phyloP scores from a whole-genome alignment of 2,113 vertebrate genomes.

The Chionodraco myersi region DNA sequence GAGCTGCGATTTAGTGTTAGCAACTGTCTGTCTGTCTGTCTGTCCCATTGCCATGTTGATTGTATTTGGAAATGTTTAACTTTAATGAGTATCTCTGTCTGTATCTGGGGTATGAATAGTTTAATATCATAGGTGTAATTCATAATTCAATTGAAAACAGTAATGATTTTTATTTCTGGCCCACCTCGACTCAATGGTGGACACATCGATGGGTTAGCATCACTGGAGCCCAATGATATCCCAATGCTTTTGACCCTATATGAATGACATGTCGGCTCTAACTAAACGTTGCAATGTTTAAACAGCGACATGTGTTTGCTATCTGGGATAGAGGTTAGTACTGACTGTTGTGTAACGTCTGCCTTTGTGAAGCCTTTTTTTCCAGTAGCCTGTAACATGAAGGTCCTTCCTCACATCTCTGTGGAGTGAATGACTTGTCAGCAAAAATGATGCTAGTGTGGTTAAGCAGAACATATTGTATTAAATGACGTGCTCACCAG shows the following conservation, averaged over 20 bases:
- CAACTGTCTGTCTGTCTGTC: constrained; percentile 10
- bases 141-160: too few relatives aligned
- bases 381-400: not conserved
- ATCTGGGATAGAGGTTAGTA: not conserved
- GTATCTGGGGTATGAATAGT: not conserved
- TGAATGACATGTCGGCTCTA: too few relatives aligned
- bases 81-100: too few relatives aligned
- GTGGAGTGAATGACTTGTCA: not conserved
- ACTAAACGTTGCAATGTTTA: too few relatives aligned
- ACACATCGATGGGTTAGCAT: too few relatives aligned
- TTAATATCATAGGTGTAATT: too few relatives aligned
- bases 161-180: too few relatives aligned
- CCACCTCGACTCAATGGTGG: too few relatives aligned
- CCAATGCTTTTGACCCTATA: too few relatives aligned
- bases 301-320: not conserved
- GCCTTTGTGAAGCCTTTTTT: not conserved
- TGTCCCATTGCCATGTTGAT: too few relatives aligned
- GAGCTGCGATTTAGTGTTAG: not conserved
- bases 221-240: too few relatives aligned
- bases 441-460: constrained; percentile 15
- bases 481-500: not conserved
- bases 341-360: not conserved
- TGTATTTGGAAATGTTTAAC: too few relatives aligned
- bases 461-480: not conserved
- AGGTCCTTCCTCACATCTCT: not conserved